phyloP scores from a whole-genome alignment of 1,140 invertebrate genomes.

The Gerris buenoi region DNA sequence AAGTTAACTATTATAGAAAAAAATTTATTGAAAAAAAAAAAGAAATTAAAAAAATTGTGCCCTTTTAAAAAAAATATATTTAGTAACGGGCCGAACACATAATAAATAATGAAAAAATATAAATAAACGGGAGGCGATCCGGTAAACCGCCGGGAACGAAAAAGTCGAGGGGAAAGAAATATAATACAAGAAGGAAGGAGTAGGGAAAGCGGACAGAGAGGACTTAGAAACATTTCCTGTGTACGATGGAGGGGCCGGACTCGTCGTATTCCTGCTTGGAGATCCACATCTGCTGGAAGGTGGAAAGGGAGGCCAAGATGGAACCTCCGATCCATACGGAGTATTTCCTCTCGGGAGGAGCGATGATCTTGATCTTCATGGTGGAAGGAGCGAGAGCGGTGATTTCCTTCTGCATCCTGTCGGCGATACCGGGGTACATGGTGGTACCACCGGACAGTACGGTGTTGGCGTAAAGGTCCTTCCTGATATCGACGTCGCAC shows the following conservation, averaged over 20 bases:
- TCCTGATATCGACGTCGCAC: conserved; percentile 85
- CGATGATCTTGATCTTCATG: conserved; percentile 72
- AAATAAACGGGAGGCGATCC: conserved; percentile 7
- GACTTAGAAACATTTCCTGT: conserved; percentile 89
- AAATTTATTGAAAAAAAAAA: conserved; percentile 6
- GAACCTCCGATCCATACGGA: conserved; percentile 78
- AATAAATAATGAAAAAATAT: conserved; percentile 11
- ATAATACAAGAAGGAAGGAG: no score
- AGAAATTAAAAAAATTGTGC: neutral
- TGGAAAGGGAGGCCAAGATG: conserved; percentile 69
- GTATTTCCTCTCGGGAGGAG: conserved; percentile 69
- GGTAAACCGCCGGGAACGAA: neutral
- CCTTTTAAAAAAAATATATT: neutral
- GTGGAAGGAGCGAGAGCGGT: conserved; percentile 53
- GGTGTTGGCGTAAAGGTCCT: conserved; percentile 90
- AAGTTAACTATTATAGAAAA: conserved; percentile 11
- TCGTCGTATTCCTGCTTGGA: conserved; percentile 92
- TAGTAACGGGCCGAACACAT: conserved; percentile 1
- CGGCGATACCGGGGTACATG: conserved; percentile 85
- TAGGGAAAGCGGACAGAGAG: neutral
- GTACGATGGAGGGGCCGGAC: conserved; percentile 82
- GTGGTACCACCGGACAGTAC: conserved; percentile 91
- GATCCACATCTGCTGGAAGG: conserved; percentile 92
- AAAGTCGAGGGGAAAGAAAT: neutral
- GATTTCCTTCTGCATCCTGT: conserved; percentile 65